Percentiles rank a stretch among this genome's conserved stretches.
Conservation (phyloP, 2,113 vertebrate genomes). For the Corydoras maculifer region DNA sequence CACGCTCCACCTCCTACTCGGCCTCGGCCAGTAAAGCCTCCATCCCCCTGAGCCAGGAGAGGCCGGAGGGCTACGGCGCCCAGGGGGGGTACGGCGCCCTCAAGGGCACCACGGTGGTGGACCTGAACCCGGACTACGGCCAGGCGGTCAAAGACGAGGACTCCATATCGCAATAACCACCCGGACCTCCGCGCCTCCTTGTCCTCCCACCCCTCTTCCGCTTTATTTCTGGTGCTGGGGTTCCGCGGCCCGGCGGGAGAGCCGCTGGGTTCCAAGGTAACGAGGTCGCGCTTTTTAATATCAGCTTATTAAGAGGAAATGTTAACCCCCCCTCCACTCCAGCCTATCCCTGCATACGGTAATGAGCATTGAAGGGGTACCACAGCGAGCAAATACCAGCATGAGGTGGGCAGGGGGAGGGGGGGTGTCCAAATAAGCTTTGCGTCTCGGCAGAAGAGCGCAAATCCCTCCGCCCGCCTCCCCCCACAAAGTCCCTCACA, state of each 20-base stretch:
- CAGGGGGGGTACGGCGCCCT: slow-evolving; percentile 53
- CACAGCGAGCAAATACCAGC: not conserved
- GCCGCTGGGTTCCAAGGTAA: slow-evolving; percentile 58
- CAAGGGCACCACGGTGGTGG: slow-evolving; percentile 67
- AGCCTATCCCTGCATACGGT: not conserved
- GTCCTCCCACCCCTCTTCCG: slow-evolving; percentile 15
- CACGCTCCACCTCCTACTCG: slow-evolving; percentile 49
- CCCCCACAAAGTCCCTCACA: not conserved
- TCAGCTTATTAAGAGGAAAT: not conserved
- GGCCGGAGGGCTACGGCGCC: slow-evolving; percentile 25
- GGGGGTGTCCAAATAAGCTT: slow-evolving; percentile 22
- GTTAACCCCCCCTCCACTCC: not conserved
- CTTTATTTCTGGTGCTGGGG: slow-evolving; percentile 51
- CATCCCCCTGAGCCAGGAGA: slow-evolving; percentile 17
- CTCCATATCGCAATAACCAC: slow-evolving; percentile 67
- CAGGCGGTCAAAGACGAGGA: slow-evolving; percentile 59
- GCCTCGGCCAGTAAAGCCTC: slow-evolving; percentile 43
- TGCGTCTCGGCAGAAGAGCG: slow-evolving; percentile 4
- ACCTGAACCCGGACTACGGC: slow-evolving; percentile 59
- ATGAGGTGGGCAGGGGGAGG: not conserved
- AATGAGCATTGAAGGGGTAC: not conserved
- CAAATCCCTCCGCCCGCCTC: slow-evolving; percentile 22
- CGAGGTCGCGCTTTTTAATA: slow-evolving; percentile 24
- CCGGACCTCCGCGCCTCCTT: slow-evolving; percentile 28
- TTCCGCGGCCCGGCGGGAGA: slow-evolving; percentile 48